A percentile compares a stretch with the other conserved stretches of the same genome.
Evolutionary conservation across 2,888 invertebrate genomes (phyloP).

Genomic region (Lissocephala sabroskyi): DNA sequence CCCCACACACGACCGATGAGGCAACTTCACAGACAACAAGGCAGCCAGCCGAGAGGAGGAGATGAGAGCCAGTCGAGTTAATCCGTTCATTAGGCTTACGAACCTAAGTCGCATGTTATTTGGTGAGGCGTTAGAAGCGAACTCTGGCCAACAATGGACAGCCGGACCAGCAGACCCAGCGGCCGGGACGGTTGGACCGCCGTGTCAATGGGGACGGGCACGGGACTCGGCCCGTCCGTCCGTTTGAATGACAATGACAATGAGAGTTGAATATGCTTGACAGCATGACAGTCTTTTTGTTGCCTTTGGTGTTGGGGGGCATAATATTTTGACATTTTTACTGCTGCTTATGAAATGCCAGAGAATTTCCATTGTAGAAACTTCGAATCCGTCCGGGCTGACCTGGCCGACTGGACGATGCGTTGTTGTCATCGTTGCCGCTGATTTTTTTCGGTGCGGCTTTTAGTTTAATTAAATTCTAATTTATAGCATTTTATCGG

Average conservation of each 20-base stretch:
- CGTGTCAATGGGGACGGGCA: not conserved
- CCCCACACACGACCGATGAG: constrained; percentile 37
- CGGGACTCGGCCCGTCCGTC: not conserved
- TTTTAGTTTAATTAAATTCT: constrained; percentile 58
- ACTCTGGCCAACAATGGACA: constrained; percentile 38
- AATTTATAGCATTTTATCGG: constrained; percentile 58
- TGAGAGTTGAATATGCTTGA: constrained; percentile 38
- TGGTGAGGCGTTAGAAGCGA: constrained; percentile 54
- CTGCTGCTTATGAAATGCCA: constrained; percentile 41
- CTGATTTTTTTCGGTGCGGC: constrained; percentile 5
- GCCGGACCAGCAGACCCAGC: not conserved
- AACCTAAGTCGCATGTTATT: constrained; percentile 56
- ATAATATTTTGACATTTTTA: constrained; percentile 67
- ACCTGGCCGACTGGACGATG: no score
- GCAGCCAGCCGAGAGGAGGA: no score
- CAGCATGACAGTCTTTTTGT: constrained; percentile 47
- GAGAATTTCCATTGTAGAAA: constrained; percentile 34
- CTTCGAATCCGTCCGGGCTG: no score
- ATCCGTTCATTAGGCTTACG: constrained; percentile 66
- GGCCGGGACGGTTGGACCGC: not conserved
- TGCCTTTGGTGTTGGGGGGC: constrained; percentile 30
- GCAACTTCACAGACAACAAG: constrained; percentile 2
- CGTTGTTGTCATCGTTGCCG: no score
- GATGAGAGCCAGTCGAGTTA: constrained; percentile 44
- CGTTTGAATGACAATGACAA: constrained; percentile 37